Percentiles rank a stretch among this genome's conserved stretches.
phyloP scores from a whole-genome alignment of 1,140 invertebrate genomes.

The Pseudomyrmex pallidus region DNA sequence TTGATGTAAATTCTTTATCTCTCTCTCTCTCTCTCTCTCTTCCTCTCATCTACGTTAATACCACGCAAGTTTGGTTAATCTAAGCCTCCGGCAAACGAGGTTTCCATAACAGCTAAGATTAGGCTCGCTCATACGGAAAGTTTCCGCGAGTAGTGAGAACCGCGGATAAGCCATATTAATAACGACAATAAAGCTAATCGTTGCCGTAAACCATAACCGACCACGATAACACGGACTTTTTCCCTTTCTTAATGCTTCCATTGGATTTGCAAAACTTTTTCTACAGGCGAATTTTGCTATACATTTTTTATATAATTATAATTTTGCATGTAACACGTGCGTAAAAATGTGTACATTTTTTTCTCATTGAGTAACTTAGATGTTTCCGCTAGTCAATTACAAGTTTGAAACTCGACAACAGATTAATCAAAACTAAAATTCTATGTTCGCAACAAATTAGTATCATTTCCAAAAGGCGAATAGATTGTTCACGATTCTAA shows the following conservation, averaged over 20 bases:
- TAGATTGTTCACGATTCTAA: neutral
- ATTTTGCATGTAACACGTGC: no score
- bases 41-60: neutral
- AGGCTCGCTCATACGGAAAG: constrained; percentile 45
- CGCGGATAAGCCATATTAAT: constrained; percentile 69
- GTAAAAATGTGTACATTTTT: no score
- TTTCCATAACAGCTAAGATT: constrained; percentile 57
- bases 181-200: constrained; percentile 73
- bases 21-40: no score
- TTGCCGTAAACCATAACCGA: constrained; percentile 64
- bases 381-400: no score
- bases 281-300: neutral
- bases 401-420: no score
- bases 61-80: constrained; percentile 15
- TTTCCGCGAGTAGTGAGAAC: constrained; percentile 19
- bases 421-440: neutral
- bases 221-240: neutral
- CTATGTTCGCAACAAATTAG: constrained; percentile 11
- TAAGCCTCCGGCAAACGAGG: constrained; percentile 37
- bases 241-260: neutral
- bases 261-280: neutral
- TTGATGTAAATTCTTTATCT: neutral
- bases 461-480: constrained; percentile 2
- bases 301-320: no score
- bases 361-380: no score